Evolutionary conservation across 1,140 invertebrate species (phyloP).

Genomic region (Zaprionus vittiger): DNA sequence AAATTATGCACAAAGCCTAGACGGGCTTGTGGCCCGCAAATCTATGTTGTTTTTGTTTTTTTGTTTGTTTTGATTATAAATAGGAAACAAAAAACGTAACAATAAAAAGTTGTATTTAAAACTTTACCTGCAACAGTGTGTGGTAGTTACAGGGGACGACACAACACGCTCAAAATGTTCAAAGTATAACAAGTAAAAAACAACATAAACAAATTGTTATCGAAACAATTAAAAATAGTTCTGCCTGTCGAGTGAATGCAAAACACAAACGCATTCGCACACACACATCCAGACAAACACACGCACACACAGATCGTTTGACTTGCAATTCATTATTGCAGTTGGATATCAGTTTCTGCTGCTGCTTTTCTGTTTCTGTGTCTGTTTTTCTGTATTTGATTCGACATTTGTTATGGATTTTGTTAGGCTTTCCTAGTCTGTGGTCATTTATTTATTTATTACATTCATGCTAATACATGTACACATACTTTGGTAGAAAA

Average conservation of each 20-base stretch:
- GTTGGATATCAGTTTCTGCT: constrained; percentile 4
- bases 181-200: constrained; percentile 42
- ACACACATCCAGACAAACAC: constrained; percentile 2
- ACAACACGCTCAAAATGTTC: constrained; percentile 66
- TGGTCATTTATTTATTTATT: constrained; percentile 69
- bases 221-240: constrained; percentile 41
- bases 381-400: constrained; percentile 20
- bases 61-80: constrained; percentile 33
- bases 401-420: constrained; percentile 33
- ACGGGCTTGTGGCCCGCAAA: constrained; percentile 38
- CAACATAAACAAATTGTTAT: constrained; percentile 49
- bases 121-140: constrained; percentile 63
- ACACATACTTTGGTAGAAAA: constrained; percentile 84
- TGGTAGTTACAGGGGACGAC: constrained; percentile 71
- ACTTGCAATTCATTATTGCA: constrained; percentile 11
- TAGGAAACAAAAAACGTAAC: constrained; percentile 56
- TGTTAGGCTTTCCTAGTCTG: constrained; percentile 44
- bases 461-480: constrained; percentile 78
- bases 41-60: constrained; percentile 28
- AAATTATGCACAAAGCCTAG: constrained; percentile 75
- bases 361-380: constrained; percentile 15
- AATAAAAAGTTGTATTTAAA: constrained; percentile 38
- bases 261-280: constrained; percentile 1
- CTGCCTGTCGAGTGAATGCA: constrained; percentile 28
- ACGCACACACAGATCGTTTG: constrained; percentile 11